Base-by-base conservation (phyloP, 1,140 invertebrate genomes). In the Cherax destructor region DNA sequence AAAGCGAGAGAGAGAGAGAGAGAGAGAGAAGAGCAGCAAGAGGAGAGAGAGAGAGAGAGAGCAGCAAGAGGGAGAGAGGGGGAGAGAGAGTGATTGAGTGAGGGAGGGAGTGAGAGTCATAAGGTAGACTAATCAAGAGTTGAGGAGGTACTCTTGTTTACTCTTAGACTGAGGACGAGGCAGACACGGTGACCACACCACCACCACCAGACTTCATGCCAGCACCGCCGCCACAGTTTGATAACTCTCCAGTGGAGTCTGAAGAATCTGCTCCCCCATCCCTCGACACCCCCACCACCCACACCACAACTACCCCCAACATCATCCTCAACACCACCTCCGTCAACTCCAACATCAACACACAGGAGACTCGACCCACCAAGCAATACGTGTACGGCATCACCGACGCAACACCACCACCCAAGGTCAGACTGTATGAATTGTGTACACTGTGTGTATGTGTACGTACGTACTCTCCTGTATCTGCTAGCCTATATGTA, bases 381-480 rank as follows among this genome's bases (percentile, higher is more conserved):
- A 91, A 87, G 84, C 84, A 91, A 61, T 91, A 91, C 30, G 79
- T 91, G 2, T 91, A 87, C 84, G 90, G 90, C 6, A 84, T 87
- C 47, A 56, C 21, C 61, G 85, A 87, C n/a, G 50, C 61, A 7
- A 52, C 49, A 18, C 24, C 83, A 16, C 41, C 50, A 18, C 49
- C 83, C 24, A 83, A 80, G 83, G 74, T 72, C 52, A 56, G 52
- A 56, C 52, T 7, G 30, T 41, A 41, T 41, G 30, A 41, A 41
- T 41, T 1, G 30, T 41, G 30, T 41, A 41, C 30, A 41, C 0
- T 41, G 30, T 41, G 30, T 41, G 30, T 41, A 41, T 41, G 30
- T 41, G 30, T 41, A 41, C 30, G 30, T 41, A 41, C 30, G 30
- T 41, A 41, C 30, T 41, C 30, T 41, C 30, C 30, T 41, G 30